Evolutionary conservation across 2,797 vertebrate species (phyloP).

Genomic region (Calcarius lapponicus): DNA sequence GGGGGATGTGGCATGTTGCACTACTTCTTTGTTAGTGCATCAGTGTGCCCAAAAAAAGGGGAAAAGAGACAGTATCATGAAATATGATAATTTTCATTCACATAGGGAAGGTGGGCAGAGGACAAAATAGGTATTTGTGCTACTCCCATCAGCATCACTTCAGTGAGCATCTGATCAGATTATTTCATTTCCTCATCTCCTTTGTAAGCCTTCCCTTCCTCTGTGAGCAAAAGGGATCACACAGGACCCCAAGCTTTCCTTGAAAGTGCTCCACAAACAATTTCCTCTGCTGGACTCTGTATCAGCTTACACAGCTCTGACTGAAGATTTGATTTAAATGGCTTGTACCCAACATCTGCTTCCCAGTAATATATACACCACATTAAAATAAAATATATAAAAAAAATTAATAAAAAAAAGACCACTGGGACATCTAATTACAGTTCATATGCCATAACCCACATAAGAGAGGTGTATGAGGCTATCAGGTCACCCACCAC

Average conservation of each 20-base stretch:
- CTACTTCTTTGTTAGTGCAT: background rate
- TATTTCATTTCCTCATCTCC: conserved; percentile 21
- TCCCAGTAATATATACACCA: background rate
- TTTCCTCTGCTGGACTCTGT: conserved; percentile 18
- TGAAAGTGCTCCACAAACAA: background rate
- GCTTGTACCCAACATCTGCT: conserved; percentile 11
- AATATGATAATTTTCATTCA: background rate
- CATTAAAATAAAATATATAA: background rate
- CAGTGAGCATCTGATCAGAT: conserved; percentile 26
- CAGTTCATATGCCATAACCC: background rate
- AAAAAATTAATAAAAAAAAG: fast-evolving
- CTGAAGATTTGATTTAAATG: conserved; percentile 41
- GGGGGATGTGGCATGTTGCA: background rate
- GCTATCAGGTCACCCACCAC: background rate
- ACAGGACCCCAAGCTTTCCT: background rate
- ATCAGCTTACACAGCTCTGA: background rate
- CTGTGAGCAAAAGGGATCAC: background rate
- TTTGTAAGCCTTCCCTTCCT: background rate
- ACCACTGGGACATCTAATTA: background rate
- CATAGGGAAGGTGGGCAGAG: background rate
- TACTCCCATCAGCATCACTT: conserved; percentile 26
- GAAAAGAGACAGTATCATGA: background rate
- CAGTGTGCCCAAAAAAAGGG: fast-evolving
- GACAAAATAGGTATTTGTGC: background rate
- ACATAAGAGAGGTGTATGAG: background rate